Base-by-base conservation (phyloP, 1,140 invertebrate species). In the Aphidius ervi region DNA sequence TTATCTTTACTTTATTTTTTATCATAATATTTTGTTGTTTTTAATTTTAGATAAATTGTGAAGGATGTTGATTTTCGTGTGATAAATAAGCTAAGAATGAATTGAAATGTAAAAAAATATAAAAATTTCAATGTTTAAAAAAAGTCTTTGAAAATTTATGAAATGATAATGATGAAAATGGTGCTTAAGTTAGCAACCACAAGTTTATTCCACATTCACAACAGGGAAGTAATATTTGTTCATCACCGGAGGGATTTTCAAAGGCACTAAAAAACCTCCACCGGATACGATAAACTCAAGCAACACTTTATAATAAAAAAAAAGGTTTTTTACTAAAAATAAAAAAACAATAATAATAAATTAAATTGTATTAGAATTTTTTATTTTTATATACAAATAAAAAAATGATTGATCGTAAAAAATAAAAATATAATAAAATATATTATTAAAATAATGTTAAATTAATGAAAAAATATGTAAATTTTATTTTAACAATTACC, bases 181-280 rank as follows among this genome's bases (percentile, higher is more conserved):
- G 52, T 10, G 59, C 59, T 55, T 39, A n/a, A 45, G 55, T 50
- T 45, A 60, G 52, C 52, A 37, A 60, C 52, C 59, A 45, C 39
- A 37, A 10, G 45, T 10, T 54, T 20, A 55, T 31, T 31, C 48
- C 46, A 46, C 41, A 46, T 53, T 41, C 52, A 52, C 52, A 41
- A 39, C 37, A 46, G 23, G 50, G 23, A 60, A 9, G 43, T 39
- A 60, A 60, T 55, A 47, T 60, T 59, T 59, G 31, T 54, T 42
- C 37, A 49, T 10, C 23, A 46, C 37, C 5, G 49, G 48, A 41
- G 58, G 39, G 42, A 16, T 45, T 39, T 59, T n/a, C 58, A 52
- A 42, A 43, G 50, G 48, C 16, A 53, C 49, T 59, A 37, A 53
- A 39, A 5, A 43, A 6, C 42, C 49, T 31, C 23, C 23, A 31